Conservation (phyloP, 1,140 invertebrate genomes). For the Drosophila neocordata region DNA sequence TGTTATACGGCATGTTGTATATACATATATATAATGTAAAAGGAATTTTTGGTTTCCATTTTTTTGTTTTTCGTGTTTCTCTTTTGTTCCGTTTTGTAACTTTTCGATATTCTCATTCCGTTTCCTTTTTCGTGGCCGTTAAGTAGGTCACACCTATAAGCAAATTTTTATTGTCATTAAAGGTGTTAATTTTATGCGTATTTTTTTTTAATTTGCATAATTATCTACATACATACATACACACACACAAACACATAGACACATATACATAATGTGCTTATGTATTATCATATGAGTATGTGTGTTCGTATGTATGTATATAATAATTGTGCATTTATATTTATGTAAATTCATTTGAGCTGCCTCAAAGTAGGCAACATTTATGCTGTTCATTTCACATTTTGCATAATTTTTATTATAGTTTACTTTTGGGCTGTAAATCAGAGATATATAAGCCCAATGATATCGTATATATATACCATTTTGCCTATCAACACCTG, state of each 20-base stretch:
- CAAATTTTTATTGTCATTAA: conserved; percentile 20
- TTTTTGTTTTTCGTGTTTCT: not conserved
- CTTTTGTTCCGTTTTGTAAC: too few relatives aligned
- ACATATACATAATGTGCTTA: too few relatives aligned
- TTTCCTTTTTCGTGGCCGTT: too few relatives aligned
- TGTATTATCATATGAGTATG: too few relatives aligned
- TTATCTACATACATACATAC: not conserved
- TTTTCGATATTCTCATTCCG: not conserved
- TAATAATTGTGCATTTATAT: not conserved
- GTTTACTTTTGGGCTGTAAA: not conserved
- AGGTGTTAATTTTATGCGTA: conserved; percentile 13
- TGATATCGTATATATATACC: not conserved
- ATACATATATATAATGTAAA: not conserved
- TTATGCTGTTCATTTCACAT: not conserved
- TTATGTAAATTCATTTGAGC: conserved; percentile 6
- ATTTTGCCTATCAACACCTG: too few relatives aligned
- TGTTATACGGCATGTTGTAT: too few relatives aligned
- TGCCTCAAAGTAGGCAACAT: not conserved
- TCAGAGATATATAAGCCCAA: not conserved
- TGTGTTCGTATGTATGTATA: not conserved
- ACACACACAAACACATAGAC: too few relatives aligned
- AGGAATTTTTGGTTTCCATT: not conserved
- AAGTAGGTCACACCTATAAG: conserved; percentile 8
- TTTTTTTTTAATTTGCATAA: conserved; percentile 10
- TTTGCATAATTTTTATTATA: conserved; percentile 5